Conservation (phyloP, 1,140 invertebrate species). For the Lethrus apterus region DNA sequence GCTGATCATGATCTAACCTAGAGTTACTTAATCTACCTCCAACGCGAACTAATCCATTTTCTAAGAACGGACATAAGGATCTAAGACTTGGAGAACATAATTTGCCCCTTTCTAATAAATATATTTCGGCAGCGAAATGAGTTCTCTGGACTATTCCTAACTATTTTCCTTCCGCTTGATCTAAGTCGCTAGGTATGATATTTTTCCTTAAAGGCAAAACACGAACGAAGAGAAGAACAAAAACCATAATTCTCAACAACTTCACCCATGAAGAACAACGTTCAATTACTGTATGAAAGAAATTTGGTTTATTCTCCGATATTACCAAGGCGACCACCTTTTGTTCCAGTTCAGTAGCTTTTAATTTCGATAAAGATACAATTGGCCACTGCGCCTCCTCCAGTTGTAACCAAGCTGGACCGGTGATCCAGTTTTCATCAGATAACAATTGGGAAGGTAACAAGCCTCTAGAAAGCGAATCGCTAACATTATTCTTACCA, state of each 20-base stretch:
- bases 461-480: conserved; percentile 20
- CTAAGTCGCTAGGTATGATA: neutral
- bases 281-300: too few species aligned
- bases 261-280: too few species aligned
- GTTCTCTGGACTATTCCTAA: conserved; percentile 4
- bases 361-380: too few species aligned
- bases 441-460: conserved; percentile 8
- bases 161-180: neutral
- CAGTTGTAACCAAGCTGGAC: too few species aligned
- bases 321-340: neutral
- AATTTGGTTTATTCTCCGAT: too few species aligned
- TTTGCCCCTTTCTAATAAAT: too few species aligned
- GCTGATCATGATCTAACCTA: neutral
- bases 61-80: neutral
- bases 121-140: too few species aligned
- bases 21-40: conserved; percentile 4
- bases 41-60: neutral
- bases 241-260: too few species aligned
- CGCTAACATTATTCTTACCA: conserved; percentile 22
- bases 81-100: conserved; percentile 15
- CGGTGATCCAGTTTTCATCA: conserved; percentile 16
- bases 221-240: too few species aligned
- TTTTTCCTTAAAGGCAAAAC: neutral
- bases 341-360: too few species aligned
- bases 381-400: too few species aligned